Conservation (phyloP, 2,113 vertebrate genomes). For the Tragulus kanchil region DNA sequence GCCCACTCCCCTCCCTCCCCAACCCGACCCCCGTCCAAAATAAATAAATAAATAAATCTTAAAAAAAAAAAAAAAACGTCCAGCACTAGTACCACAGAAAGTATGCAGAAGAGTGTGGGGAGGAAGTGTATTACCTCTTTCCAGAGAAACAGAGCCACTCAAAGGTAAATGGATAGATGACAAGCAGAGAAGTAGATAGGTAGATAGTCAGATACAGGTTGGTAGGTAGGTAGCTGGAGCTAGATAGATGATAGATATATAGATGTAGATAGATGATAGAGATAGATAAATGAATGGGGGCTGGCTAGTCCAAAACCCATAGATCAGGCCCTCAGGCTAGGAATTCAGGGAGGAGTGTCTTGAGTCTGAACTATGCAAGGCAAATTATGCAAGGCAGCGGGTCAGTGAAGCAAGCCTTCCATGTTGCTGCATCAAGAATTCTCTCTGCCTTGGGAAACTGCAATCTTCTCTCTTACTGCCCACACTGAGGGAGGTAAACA, state of each 20-base stretch:
- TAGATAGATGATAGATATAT: neutral
- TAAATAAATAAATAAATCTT: no score
- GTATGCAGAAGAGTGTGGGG: neutral
- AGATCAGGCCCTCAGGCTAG: no score
- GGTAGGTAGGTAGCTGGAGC: no score
- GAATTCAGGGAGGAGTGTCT: neutral
- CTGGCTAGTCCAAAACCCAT: neutral
- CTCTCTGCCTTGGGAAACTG: neutral
- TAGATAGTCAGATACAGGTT: neutral
- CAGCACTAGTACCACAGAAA: neutral
- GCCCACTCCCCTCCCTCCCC: no score
- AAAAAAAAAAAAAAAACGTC: neutral
- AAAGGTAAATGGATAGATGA: no score
- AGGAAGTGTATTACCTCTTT: neutral
- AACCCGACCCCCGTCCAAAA: no score
- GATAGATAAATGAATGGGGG: neutral
- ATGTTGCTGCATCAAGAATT: neutral
- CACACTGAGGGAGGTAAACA: neutral
- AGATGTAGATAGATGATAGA: neutral
- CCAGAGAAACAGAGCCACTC: neutral
- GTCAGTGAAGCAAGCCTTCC: neutral
- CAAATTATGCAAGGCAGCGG: neutral
- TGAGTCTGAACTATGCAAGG: neutral
- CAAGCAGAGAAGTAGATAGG: fast-evolving
- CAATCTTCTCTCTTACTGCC: neutral